phyloP scores from a whole-genome alignment of 2,797 vertebrate species.

The Ptychadena robeensis region DNA sequence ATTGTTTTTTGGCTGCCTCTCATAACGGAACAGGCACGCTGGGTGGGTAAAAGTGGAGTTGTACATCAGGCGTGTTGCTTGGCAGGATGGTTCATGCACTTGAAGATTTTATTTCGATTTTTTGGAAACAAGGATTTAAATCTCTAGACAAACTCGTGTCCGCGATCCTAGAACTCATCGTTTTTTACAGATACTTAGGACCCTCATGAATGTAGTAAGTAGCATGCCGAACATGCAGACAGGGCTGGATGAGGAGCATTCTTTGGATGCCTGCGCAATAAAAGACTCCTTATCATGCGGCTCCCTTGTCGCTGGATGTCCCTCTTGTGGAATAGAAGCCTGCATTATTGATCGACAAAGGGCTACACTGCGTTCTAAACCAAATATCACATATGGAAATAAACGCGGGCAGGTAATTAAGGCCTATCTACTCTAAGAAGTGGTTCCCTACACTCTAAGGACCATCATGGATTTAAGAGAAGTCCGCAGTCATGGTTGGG shows the following conservation, averaged over 20 bases:
- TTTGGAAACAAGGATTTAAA: conserved; percentile 17
- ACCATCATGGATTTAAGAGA: too few relatives aligned
- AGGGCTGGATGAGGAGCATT: conserved; percentile 14
- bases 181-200: conserved; percentile 20
- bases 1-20: too few relatives aligned
- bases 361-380: background rate
- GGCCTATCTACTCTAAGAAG: background rate
- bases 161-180: background rate
- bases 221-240: conserved; percentile 19
- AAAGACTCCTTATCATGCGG: conserved; percentile 3
- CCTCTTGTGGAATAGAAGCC: conserved; percentile 45
- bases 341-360: conserved; percentile 4
- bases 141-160: conserved; percentile 23
- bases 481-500: too few relatives aligned
- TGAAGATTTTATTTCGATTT: background rate
- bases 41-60: too few relatives aligned
- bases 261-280: conserved; percentile 36
- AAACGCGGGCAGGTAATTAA: background rate
- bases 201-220: conserved; percentile 1
- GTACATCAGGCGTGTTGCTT: too few relatives aligned
- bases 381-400: background rate
- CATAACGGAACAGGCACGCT: too few relatives aligned
- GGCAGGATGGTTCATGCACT: conserved; percentile 21
- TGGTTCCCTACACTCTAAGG: too few relatives aligned
- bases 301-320: conserved; percentile 52